phyloP scores from a whole-genome alignment of 2,888 invertebrate genomes.

The Anodontia alba region DNA sequence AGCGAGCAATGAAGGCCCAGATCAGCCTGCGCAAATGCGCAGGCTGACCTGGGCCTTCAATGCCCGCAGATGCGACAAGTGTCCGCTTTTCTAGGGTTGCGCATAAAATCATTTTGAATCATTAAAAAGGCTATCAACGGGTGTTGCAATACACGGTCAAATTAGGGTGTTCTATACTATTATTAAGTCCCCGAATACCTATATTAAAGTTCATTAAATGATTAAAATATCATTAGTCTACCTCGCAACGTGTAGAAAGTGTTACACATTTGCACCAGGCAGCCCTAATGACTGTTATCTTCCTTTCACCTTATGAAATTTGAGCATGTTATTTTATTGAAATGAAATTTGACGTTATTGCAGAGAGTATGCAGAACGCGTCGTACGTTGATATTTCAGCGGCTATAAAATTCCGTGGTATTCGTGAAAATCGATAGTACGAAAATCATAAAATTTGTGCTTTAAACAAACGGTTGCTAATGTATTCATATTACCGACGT shows the following conservation, averaged over 20 bases:
- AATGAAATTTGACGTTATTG: neutral
- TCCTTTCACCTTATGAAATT: neutral
- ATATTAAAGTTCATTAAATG: neutral
- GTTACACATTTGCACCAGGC: neutral
- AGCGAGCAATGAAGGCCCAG: too few species aligned
- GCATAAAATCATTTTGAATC: too few species aligned
- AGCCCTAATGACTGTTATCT: neutral
- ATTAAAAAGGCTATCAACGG: neutral
- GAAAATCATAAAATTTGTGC: neutral
- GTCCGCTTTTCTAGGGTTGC: too few species aligned
- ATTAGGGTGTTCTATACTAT: neutral
- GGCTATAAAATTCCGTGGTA: neutral
- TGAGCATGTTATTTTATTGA: neutral
- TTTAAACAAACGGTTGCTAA: too few species aligned
- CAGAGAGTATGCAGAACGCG: neutral
- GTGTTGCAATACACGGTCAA: neutral
- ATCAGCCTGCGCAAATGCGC: too few species aligned
- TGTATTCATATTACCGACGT: too few species aligned
- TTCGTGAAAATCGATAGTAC: neutral
- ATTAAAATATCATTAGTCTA: slow-evolving; percentile 13
- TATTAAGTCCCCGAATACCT: neutral
- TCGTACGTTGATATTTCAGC: neutral
- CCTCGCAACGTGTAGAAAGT: neutral
- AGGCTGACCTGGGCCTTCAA: too few species aligned
- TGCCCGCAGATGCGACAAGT: too few species aligned